Base-by-base conservation (phyloP, 2,113 vertebrate genomes). In the Lepus americanus region DNA sequence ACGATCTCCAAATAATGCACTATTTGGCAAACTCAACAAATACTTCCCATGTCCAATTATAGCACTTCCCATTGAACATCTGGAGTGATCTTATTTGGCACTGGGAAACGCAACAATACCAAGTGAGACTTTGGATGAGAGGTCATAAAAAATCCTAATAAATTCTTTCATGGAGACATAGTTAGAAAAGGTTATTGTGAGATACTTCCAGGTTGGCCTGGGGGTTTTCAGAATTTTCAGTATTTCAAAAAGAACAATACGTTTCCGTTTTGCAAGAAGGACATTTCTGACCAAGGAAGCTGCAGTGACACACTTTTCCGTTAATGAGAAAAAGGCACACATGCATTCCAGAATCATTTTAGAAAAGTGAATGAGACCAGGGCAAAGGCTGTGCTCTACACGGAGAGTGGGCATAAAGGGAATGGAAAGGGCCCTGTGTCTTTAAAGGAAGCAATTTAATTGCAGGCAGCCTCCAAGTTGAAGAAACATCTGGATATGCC, bases 401-500 rank as follows among this genome's bases (percentile, higher is more conserved):
- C 78, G 64, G 2, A 79, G 93, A 85, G 83, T 22, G 23, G 29
- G 66, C 8, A 0, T 9, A 74, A 5, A 31, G 73, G 67, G 92
- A 94, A 2, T 27, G 53, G 94, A 97, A 96, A 95, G 93, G 94
- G 95, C 83, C 93, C 84, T 61, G 27, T 31, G 10, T 93, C 94
- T 97, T 95, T 73, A 96, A 70, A 97, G 97, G 97, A 98, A 98
- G 95, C 95, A 96, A 93, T 83, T 94, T 89, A 67, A 84, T 86
- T 94, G 64, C 96, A 94, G 90, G 77, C 94, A 90, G 69, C 51
- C 61, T 72, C n/a, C 78, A 94, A 92, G 92, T 81, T 97, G 94
- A 96, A 98, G 97, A 94, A 98, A 98, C 97, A 97, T 97, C 97
- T 98, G 98, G 89, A 94, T 94, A 86, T 74, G 49, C 85, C 17